Evolutionary conservation across 2,113 vertebrate species (phyloP).

Genomic region (Poeciliopsis occidentalis): DNA sequence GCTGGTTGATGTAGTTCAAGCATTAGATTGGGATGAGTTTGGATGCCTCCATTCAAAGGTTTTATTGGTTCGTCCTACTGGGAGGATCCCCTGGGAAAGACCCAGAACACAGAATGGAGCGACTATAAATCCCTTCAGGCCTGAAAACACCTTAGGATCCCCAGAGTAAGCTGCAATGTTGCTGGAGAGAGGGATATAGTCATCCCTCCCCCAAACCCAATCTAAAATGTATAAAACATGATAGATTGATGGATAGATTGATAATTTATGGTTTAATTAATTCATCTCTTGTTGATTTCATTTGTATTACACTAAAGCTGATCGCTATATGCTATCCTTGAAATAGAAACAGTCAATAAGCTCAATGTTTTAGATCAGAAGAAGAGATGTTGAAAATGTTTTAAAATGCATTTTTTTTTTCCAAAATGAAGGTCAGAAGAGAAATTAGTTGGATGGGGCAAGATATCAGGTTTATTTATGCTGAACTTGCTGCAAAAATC

Average conservation of each 20-base stretch:
- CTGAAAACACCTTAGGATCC: no score
- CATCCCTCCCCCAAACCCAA: no score
- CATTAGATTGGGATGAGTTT: no score
- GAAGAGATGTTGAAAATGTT: background rate
- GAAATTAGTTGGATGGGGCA: background rate
- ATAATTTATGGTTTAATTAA: background rate
- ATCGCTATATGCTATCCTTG: background rate
- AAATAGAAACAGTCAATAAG: background rate
- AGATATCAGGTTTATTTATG: constrained; percentile 10
- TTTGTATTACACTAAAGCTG: background rate
- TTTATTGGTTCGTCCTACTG: background rate
- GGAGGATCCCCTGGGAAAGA: background rate
- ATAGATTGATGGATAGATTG: background rate
- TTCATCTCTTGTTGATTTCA: background rate
- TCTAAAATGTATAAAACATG: no score
- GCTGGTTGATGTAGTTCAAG: no score
- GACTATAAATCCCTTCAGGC: no score
- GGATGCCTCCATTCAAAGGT: background rate
- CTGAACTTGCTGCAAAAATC: constrained; percentile 27
- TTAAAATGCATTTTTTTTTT: background rate
- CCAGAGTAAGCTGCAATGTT: no score
- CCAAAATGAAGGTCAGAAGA: constrained; percentile 6
- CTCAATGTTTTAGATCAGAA: background rate
- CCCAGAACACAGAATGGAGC: no score
- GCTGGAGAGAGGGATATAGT: no score